A percentile compares a stretch with the other conserved stretches of the same genome.
phyloP scores from a whole-genome alignment of 2,888 invertebrate species.

The Neoascia interrupta region DNA sequence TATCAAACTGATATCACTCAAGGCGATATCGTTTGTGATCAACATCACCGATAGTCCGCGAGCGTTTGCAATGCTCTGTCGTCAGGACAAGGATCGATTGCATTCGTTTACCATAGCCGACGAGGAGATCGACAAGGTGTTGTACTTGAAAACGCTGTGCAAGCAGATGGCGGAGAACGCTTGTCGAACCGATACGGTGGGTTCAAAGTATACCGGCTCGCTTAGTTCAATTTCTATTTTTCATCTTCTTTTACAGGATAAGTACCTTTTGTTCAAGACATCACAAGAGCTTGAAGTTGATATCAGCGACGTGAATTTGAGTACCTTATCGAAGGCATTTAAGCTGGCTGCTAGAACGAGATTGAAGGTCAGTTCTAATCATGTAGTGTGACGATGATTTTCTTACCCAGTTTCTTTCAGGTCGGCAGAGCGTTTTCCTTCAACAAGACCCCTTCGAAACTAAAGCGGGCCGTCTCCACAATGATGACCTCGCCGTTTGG shows the following conservation, averaged over 20 bases:
- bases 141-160: slow-evolving; percentile 90
- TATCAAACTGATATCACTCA: slow-evolving; percentile 92
- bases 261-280: slow-evolving; percentile 77
- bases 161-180: slow-evolving; percentile 95
- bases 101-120: slow-evolving; percentile 93
- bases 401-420: slow-evolving; percentile 76
- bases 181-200: slow-evolving; percentile 95
- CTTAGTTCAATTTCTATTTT: neutral
- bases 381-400: too few species aligned
- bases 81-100: slow-evolving; percentile 92
- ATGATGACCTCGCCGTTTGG: slow-evolving; percentile 96
- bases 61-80: slow-evolving; percentile 93
- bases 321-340: slow-evolving; percentile 94
- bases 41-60: slow-evolving; percentile 94
- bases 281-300: slow-evolving; percentile 91
- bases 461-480: slow-evolving; percentile 96
- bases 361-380: slow-evolving; percentile 83
- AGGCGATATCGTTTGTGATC: slow-evolving; percentile 93
- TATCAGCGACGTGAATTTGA: slow-evolving; percentile 91
- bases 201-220: slow-evolving; percentile 72
- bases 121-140: slow-evolving; percentile 89
- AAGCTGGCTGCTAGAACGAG: slow-evolving; percentile 92
- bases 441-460: slow-evolving; percentile 95
- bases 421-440: slow-evolving; percentile 97
- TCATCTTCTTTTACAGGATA: slow-evolving; percentile 73